Conservation (phyloP, 2,113 vertebrate species). For the Limnothrissa miodon region DNA sequence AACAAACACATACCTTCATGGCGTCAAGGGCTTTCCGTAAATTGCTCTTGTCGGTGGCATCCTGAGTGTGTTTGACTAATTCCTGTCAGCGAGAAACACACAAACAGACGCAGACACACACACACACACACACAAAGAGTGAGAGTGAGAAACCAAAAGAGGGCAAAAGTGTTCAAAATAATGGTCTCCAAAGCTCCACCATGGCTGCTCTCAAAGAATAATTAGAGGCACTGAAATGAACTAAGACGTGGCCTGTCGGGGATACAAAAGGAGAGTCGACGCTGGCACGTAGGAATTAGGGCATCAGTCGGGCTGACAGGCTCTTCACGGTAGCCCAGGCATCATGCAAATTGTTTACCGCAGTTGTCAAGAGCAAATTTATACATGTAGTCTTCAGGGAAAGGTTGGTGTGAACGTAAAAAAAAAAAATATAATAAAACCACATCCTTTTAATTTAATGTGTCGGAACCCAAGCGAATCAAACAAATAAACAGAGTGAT, state of each 20-base stretch:
- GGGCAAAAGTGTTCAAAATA: constrained; percentile 3
- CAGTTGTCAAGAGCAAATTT: constrained; percentile 22
- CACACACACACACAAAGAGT: constrained; percentile 1
- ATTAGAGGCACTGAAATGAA: constrained; percentile 23
- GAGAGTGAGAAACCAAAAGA: not conserved
- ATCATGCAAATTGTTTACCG: constrained; percentile 14
- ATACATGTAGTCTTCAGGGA: not conserved
- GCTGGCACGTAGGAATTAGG: constrained; percentile 20
- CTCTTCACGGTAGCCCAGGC: constrained; percentile 6
- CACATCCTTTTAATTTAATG: constrained; percentile 6
- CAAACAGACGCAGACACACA: too few species aligned
- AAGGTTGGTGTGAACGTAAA: not conserved
- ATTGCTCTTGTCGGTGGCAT: constrained; percentile 82
- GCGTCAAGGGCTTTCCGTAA: constrained; percentile 89
- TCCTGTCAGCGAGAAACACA: constrained; percentile 71
- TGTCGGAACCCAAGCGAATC: constrained; percentile 10
- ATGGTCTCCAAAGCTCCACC: not conserved
- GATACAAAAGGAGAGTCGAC: not conserved
- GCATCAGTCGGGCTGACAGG: constrained; percentile 32
- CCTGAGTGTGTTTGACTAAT: constrained; percentile 91
- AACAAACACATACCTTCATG: constrained; percentile 82
- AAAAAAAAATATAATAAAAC: not conserved
- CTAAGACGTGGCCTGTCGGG: constrained; percentile 27
- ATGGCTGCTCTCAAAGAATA: constrained; percentile 20
- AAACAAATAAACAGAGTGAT: not conserved